These are phyloP conservation scores for Isoperla grammatica DNA, from an alignment of 2,888 invertebrate species.

Conservation along the genomic window DNA sequence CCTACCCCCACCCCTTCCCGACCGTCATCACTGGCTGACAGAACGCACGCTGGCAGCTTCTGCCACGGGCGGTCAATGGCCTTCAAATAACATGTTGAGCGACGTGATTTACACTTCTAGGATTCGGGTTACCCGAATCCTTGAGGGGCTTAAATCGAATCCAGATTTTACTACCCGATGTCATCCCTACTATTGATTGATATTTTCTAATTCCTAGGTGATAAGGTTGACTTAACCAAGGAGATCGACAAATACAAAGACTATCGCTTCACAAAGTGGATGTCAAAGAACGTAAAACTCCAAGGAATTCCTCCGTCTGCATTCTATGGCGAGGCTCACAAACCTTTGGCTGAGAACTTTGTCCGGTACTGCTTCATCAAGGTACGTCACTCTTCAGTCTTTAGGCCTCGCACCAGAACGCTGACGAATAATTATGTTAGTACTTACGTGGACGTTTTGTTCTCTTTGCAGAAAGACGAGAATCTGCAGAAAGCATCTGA, in stretches of 20 bases:
- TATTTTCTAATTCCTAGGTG: constrained; percentile 45
- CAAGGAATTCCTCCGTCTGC: constrained; percentile 92
- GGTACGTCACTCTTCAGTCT: constrained; percentile 47
- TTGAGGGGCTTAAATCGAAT: too few species aligned
- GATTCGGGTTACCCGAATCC: too few species aligned
- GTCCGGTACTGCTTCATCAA: constrained; percentile 94
- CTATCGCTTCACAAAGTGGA: constrained; percentile 92
- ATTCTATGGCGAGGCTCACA: constrained; percentile 80
- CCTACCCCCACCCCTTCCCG: too few species aligned
- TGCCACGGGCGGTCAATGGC: too few species aligned
- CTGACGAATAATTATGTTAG: not conserved
- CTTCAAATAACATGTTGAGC: too few species aligned
- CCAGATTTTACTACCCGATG: too few species aligned
- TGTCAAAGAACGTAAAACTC: constrained; percentile 86
- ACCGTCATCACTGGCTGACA: too few species aligned
- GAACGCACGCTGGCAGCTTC: too few species aligned
- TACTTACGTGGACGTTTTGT: not conserved
- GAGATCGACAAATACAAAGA: constrained; percentile 74
- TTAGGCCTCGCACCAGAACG: not conserved
- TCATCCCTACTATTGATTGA: too few species aligned
- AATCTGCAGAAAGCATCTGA: constrained; percentile 61
- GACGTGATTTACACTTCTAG: too few species aligned
- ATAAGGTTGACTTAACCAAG: constrained; percentile 60
- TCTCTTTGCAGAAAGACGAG: constrained; percentile 62
- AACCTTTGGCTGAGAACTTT: constrained; percentile 73